phyloP scores from a whole-genome alignment of 2,113 vertebrate genomes.

The Sturnus vulgaris region DNA sequence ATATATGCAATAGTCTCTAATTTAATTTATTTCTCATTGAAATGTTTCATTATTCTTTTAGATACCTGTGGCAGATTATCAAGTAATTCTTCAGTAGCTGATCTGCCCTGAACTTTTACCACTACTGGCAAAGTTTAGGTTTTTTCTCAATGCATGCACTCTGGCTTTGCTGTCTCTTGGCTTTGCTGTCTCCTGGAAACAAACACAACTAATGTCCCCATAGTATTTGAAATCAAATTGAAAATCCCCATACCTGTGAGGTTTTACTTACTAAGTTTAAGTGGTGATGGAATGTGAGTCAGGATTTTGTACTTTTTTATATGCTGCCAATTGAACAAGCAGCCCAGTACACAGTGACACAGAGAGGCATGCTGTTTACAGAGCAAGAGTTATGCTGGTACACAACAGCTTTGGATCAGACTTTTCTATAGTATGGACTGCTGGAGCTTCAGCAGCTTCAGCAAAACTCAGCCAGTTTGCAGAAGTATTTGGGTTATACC shows the following conservation, averaged over 20 bases:
- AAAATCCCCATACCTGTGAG: neutral
- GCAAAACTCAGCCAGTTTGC: neutral
- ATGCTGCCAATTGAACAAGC: neutral
- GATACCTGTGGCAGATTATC: neutral
- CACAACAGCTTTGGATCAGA: neutral
- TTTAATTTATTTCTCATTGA: slow-evolving; percentile 18
- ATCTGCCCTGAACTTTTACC: neutral
- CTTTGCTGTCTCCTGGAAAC: neutral
- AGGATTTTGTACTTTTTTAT: neutral
- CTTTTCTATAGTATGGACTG: neutral
- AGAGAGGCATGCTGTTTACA: neutral
- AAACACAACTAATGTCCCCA: neutral
- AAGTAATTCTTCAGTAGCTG: neutral
- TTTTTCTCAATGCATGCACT: neutral
- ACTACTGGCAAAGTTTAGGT: neutral
- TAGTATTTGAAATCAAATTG: neutral
- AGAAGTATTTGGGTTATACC: neutral
- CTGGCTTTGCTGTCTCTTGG: neutral
- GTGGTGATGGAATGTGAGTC: neutral
- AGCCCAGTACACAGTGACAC: neutral
- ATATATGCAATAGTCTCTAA: neutral
- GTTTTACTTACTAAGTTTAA: neutral
- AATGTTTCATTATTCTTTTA: neutral
- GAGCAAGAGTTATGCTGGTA: neutral
- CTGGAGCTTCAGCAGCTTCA: neutral